Base-by-base conservation (phyloP, 2,113 vertebrate genomes). In the Zapus hudsonius region DNA sequence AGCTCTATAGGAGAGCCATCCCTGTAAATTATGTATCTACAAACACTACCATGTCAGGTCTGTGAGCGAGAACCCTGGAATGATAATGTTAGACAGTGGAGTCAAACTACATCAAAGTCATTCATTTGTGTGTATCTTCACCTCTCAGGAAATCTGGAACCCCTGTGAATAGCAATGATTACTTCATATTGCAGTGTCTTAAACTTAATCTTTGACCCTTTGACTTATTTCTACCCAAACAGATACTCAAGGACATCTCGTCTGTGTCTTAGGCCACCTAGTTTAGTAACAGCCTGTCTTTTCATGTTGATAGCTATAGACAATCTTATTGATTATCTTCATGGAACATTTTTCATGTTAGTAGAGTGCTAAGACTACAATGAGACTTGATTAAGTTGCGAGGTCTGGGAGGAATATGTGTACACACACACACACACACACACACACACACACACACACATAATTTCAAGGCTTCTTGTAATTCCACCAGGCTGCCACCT, bases 281-380 rank as follows among this genome's bases (percentile, higher is more conserved):
- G 19, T 64, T 86, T 73, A 84, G n/a, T 52, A 93, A 79, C 80
- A 12, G 73, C 25, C 9, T 88, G 69, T 25, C 64, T 66, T 78
- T 84, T 55, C 52, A 76, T 25, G 67, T 5, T 44, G n/a, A 93
- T 63, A 6, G 42, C 25, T 61, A 12, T 83, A 61, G 38, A 61
- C 36, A 40, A 52, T 84, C 15, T 5, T n/a, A 15, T 61, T 81
- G 33, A 85, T 87, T 61, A 31, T 80, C 89, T 69, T 91, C n/a
- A 81, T 89, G 55, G 20, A 69, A 25, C 20, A 44, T 2, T 40
- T 93, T 89, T 89, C 36, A 67, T 92, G 69, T 87, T 83, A 42
- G 19, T 44, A 83, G 44, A 90, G 4, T 78, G 47, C 61, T 22
- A 66, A 84, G 57, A 74, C 44, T 0, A 19, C 40, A 73, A 2